phyloP scores from a whole-genome alignment of 2,888 invertebrate species.

The Brachyptera putata region DNA sequence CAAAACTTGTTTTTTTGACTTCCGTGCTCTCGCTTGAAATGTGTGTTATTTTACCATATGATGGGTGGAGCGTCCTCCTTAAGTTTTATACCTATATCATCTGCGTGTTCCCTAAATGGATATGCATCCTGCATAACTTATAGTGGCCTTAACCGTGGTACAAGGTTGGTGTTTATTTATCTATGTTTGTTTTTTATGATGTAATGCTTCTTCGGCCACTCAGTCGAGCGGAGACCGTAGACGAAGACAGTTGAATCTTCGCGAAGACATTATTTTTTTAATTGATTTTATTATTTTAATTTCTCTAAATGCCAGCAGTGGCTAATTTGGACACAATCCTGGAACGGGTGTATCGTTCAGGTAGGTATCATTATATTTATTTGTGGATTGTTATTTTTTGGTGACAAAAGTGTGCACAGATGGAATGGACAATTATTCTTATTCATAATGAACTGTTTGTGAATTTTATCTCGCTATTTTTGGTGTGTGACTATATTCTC shows the following conservation, averaged over 20 bases:
- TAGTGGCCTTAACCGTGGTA: conserved; percentile 5
- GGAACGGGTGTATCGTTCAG: not conserved
- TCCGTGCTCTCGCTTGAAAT: not conserved
- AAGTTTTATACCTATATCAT: not conserved
- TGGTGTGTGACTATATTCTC: not conserved
- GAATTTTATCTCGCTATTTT: not conserved
- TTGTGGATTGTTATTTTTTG: too few relatives aligned
- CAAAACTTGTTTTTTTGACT: not conserved
- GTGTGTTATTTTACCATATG: too few relatives aligned
- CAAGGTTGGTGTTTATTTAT: conserved; percentile 1
- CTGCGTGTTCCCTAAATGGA: not conserved
- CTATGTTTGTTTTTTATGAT: conserved; percentile 1
- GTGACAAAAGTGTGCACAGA: too few relatives aligned
- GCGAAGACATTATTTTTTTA: not conserved
- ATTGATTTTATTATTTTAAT: not conserved
- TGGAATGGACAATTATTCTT: too few relatives aligned
- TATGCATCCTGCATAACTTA: conserved; percentile 6
- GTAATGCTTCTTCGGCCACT: not conserved
- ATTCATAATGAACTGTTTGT: too few relatives aligned
- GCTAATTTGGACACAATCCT: conserved; percentile 5
- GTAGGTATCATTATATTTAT: conserved; percentile 8
- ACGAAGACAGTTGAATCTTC: conserved; percentile 1
- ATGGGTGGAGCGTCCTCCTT: not conserved
- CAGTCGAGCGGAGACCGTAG: conserved; percentile 6
- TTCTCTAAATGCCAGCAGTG: conserved; percentile 1